Evolutionary conservation across 1,140 invertebrate genomes (phyloP).

Genomic region (Choristoneura fumiferana): DNA sequence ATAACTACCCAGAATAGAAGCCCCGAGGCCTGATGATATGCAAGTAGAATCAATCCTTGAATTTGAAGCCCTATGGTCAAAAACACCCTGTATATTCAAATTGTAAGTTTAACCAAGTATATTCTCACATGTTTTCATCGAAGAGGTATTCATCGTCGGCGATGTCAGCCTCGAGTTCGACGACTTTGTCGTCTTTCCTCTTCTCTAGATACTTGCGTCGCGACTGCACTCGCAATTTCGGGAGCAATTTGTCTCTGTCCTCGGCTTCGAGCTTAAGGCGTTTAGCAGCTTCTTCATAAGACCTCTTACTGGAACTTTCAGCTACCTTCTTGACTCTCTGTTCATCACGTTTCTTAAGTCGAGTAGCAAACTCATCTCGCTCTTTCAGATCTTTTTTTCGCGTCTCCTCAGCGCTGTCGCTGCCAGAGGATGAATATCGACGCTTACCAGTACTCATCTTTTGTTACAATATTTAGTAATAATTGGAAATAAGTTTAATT

Average conservation of each 20-base stretch:
- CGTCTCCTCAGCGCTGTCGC: constrained; percentile 83
- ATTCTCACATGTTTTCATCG: constrained; percentile 90
- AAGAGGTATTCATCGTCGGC: constrained; percentile 98
- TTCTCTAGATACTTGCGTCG: constrained; percentile 96
- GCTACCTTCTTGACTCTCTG: constrained; percentile 91
- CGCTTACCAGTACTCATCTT: constrained; percentile 65
- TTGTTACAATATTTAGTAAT: neutral
- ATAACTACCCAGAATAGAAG: no score
- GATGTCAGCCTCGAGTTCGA: constrained; percentile 97
- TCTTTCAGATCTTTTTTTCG: constrained; percentile 91
- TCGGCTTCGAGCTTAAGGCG: constrained; percentile 92
- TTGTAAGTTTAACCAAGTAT: no score
- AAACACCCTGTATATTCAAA: no score
- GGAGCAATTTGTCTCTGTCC: constrained; percentile 91
- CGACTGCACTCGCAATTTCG: constrained; percentile 93
- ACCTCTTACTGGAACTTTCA: constrained; percentile 85
- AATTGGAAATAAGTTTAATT: neutral
- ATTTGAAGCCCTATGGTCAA: constrained; percentile 11
- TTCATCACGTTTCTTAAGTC: constrained; percentile 95
- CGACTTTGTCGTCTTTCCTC: constrained; percentile 96
- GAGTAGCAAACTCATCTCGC: constrained; percentile 95
- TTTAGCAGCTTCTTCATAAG: constrained; percentile 95
- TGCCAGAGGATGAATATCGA: constrained; percentile 76
- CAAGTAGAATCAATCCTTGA: constrained; percentile 42
- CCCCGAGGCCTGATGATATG: constrained; percentile 92